These are phyloP conservation scores for Drosophila pegasa DNA, from an alignment of 2,888 invertebrate species.

Conservation along the genomic window DNA sequence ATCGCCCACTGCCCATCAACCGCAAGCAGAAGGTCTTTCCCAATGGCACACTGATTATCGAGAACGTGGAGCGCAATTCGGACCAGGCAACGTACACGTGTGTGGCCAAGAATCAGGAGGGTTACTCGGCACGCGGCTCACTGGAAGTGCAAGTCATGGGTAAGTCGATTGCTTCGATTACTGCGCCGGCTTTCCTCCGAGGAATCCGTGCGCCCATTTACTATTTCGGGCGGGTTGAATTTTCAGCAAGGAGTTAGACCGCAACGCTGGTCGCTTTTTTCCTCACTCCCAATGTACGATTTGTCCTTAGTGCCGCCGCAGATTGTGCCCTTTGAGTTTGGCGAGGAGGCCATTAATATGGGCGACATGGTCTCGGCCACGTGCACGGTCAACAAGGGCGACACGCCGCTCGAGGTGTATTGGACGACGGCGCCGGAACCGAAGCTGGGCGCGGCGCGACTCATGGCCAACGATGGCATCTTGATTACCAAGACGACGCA, in stretches of 20 bases:
- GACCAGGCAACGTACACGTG: slow-evolving; percentile 98
- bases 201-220: slow-evolving; percentile 33
- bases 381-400: slow-evolving; percentile 91
- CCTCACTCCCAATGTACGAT: slow-evolving; percentile 15
- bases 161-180: slow-evolving; percentile 86
- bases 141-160: slow-evolving; percentile 98
- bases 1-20: slow-evolving; percentile 95
- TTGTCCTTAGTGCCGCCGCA: slow-evolving; percentile 89
- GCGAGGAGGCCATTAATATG: slow-evolving; percentile 91
- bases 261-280: slow-evolving; percentile 68
- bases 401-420: slow-evolving; percentile 90
- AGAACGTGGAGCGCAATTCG: slow-evolving; percentile 95
- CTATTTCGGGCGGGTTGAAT: slow-evolving; percentile 49
- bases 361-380: slow-evolving; percentile 90
- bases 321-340: slow-evolving; percentile 91
- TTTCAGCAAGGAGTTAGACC: slow-evolving; percentile 41
- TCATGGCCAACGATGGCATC: slow-evolving; percentile 87
- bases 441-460: slow-evolving; percentile 86
- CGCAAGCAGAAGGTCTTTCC: slow-evolving; percentile 97
- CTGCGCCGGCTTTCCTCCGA: slow-evolving; percentile 15
- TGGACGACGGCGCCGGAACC: slow-evolving; percentile 87
- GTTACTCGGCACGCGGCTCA: slow-evolving; percentile 94
- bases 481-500: slow-evolving; percentile 87
- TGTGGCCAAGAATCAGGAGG: slow-evolving; percentile 95
- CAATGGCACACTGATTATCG: slow-evolving; percentile 96